A percentile compares a stretch with the other conserved stretches of the same genome.
phyloP scores from a whole-genome alignment of 2,797 vertebrate genomes.

The Otolemur crassicaudatus region DNA sequence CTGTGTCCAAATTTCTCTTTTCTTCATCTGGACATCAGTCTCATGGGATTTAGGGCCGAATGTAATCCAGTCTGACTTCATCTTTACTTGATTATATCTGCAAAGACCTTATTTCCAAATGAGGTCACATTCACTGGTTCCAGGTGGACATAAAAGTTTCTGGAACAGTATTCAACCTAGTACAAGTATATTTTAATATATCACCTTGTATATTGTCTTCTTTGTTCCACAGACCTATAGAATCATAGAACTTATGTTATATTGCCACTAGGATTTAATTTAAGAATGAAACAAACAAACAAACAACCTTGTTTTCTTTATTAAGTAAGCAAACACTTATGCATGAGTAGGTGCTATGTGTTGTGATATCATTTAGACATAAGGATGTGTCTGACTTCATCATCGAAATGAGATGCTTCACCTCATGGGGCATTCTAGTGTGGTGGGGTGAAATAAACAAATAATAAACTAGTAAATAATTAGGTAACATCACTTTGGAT shows the following conservation, averaged over 20 bases:
- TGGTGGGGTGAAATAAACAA: accelerated
- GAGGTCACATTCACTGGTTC: not conserved
- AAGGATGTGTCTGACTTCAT: not conserved
- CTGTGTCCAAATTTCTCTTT: not conserved
- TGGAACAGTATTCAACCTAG: not conserved
- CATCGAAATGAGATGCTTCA: not conserved
- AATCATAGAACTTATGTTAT: not conserved
- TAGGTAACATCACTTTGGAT: not conserved
- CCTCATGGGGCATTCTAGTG: not conserved
- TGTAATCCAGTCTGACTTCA: not conserved
- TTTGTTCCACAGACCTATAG: not conserved
- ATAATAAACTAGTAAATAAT: not conserved
- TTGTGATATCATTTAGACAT: not conserved
- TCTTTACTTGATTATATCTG: not conserved
- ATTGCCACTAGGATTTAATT: not conserved
- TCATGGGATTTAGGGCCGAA: not conserved
- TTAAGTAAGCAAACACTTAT: not conserved
- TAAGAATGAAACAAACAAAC: not conserved
- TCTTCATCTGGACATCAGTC: not conserved
- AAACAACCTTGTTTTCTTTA: not conserved
- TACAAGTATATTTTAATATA: not conserved
- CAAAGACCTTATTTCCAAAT: conserved; percentile 52
- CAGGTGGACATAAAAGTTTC: not conserved
- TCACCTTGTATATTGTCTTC: not conserved
- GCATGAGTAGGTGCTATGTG: not conserved